Evolutionary conservation across 2,888 invertebrate genomes (phyloP), one percentile per base, ranked within the genome.

Genomic region (Lepidonotus clava): DNA sequence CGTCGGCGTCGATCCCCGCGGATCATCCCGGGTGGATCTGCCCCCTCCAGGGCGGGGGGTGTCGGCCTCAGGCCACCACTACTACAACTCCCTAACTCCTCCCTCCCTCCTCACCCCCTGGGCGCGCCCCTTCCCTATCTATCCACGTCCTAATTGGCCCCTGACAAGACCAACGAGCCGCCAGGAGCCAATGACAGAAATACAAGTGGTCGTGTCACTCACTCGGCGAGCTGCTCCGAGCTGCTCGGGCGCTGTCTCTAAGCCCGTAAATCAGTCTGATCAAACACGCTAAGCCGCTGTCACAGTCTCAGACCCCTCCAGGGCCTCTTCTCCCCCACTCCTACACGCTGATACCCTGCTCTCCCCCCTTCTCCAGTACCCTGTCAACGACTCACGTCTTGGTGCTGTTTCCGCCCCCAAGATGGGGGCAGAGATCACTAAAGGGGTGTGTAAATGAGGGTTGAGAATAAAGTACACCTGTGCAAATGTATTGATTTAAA

Each of bases 241-340:
- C 38, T 34, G 71, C 71, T 71, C 71, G 36, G 61, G n/a, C 36
- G 71, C 36, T 18, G 71, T 71, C n/a, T 11, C 71, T 71, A 36
- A 71, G 38, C 36, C 71, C 18, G n/a, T 71, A 71, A 71, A 71
- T 71, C 71, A 24, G 71, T n/a, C 36, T 38, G 71, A 71, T 71
- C 71, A 71, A 71, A 71, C 71, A 71, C 36, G 18, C 14, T 36
- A 71, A 71, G 71, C 71, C 71, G 71, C 71, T 71, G 71, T 71
- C 71, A 71, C 71, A 24, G 46, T 18, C 8, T 46, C 46, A 18
- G 8, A 46, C 46, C 8, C 8, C 46, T 8, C 46, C 18, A 8
- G 46, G 46, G 8, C 18, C 8, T 46, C 46, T 18, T 18, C 46
- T 8, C 46, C 46, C 46, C 46, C 8, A 8, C 46, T 8, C 46